Evolutionary conservation across 2,888 invertebrate species (phyloP).

Genomic region (Sesia apiformis): DNA sequence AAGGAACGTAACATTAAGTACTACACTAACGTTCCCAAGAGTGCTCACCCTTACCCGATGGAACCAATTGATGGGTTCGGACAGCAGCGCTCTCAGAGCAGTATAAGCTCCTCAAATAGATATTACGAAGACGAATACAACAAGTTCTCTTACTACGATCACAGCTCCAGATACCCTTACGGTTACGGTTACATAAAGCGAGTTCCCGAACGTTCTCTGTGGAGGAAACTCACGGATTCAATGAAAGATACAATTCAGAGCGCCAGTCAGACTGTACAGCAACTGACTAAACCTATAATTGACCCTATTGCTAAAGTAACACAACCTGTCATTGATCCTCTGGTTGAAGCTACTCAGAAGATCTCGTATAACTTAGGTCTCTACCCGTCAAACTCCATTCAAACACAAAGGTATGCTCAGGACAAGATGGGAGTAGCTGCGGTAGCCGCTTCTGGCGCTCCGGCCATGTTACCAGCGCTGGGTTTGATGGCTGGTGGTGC

Average conservation of each 20-base stretch:
- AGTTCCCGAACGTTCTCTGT: conserved; percentile 77
- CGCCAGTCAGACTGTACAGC: conserved; percentile 81
- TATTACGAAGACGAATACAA: conserved; percentile 69
- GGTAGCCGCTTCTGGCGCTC: conserved; percentile 65
- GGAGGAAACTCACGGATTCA: conserved; percentile 82
- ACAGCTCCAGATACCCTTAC: conserved; percentile 74
- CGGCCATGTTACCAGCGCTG: conserved; percentile 82
- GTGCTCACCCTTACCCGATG: conserved; percentile 74
- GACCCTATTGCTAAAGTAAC: conserved; percentile 75
- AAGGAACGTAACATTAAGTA: conserved; percentile 61
- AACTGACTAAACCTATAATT: conserved; percentile 76
- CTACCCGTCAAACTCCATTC: conserved; percentile 57
- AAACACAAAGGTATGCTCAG: conserved; percentile 62
- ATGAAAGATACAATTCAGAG: conserved; percentile 82
- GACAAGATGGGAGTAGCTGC: conserved; percentile 80
- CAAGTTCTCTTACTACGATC: conserved; percentile 72
- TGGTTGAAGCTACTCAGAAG: conserved; percentile 86
- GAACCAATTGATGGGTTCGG: conserved; percentile 60
- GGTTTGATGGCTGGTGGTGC: conserved; percentile 89
- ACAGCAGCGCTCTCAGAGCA: conserved; percentile 58
- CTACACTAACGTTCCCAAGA: conserved; percentile 69
- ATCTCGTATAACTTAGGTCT: conserved; percentile 85
- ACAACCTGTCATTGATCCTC: conserved; percentile 80
- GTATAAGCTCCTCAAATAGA: conserved; percentile 48
- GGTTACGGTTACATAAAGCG: conserved; percentile 77